A percentile compares a stretch with the other conserved stretches of the same genome.
These are phyloP conservation scores for Takifugu bimaculatus DNA, from an alignment of 2,113 vertebrate genomes.

Conservation along the genomic window DNA sequence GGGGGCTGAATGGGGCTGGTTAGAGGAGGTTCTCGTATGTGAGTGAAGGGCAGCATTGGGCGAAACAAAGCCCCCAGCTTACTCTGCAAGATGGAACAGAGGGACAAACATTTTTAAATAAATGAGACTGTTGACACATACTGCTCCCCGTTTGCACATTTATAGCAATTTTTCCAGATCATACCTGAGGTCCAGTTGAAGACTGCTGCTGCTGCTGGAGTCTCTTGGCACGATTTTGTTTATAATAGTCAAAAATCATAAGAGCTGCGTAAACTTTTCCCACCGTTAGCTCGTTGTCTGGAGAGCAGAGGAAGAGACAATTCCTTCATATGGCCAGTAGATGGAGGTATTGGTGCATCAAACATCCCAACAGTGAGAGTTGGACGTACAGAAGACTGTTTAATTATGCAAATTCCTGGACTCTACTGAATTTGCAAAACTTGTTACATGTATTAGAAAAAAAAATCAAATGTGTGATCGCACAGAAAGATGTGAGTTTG, in stretches of 20 bases:
- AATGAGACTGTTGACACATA: no score
- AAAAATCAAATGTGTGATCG: neutral
- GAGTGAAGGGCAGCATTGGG: slow-evolving; percentile 71
- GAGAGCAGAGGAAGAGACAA: slow-evolving; percentile 2
- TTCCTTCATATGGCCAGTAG: slow-evolving; percentile 45
- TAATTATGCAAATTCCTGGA: neutral
- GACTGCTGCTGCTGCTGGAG: slow-evolving; percentile 80
- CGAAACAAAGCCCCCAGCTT: slow-evolving; percentile 73
- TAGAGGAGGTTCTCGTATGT: slow-evolving; percentile 70
- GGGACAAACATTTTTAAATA: no score
- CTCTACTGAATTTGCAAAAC: no score
- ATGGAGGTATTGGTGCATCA: slow-evolving; percentile 45
- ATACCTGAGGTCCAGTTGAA: slow-evolving; percentile 48
- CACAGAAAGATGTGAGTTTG: neutral
- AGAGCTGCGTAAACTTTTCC: slow-evolving; percentile 95
- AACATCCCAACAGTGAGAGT: neutral
- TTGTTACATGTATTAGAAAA: neutral
- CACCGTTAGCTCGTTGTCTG: slow-evolving; percentile 94
- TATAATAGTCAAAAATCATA: slow-evolving; percentile 99
- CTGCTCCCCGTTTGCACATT: neutral
- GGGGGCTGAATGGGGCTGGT: slow-evolving; percentile 71
- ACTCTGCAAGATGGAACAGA: slow-evolving; percentile 47
- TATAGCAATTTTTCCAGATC: neutral
- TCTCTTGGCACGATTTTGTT: slow-evolving; percentile 89
- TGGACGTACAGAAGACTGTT: no score